Conservation (phyloP, 2,888 invertebrate genomes). For the Holacanthella duospinosa region DNA sequence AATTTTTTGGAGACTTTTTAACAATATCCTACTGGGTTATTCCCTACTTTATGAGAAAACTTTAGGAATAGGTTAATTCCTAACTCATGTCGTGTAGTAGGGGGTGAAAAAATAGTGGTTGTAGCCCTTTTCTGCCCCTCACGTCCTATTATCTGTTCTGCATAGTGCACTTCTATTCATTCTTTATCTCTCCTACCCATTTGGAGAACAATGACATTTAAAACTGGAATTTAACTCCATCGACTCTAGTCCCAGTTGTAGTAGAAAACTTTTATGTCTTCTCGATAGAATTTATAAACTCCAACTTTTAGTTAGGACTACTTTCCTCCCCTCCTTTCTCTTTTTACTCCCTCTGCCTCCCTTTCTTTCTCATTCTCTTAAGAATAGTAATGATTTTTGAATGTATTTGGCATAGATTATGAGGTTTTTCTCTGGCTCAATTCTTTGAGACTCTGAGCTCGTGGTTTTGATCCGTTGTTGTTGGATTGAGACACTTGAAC, state of each 20-base stretch:
- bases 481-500: background rate
- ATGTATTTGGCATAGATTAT: background rate
- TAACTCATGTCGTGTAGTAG: too few species aligned
- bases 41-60: too few species aligned
- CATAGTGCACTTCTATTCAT: background rate
- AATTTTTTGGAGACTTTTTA: too few species aligned
- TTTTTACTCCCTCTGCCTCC: background rate
- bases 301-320: background rate
- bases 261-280: background rate
- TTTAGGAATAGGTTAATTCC: too few species aligned
- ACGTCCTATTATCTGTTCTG: background rate
- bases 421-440: background rate
- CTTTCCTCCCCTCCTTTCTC: background rate
- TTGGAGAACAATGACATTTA: constrained; percentile 2
- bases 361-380: background rate
- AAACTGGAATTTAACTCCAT: background rate
- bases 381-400: background rate
- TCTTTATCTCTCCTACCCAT: background rate
- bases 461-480: background rate
- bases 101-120: too few species aligned
- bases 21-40: too few species aligned
- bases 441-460: too few species aligned
- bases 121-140: background rate
- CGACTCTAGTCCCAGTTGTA: background rate
- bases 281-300: constrained; percentile 2